Base-by-base conservation (phyloP, 2,113 vertebrate genomes). In the Morone chrysops region DNA sequence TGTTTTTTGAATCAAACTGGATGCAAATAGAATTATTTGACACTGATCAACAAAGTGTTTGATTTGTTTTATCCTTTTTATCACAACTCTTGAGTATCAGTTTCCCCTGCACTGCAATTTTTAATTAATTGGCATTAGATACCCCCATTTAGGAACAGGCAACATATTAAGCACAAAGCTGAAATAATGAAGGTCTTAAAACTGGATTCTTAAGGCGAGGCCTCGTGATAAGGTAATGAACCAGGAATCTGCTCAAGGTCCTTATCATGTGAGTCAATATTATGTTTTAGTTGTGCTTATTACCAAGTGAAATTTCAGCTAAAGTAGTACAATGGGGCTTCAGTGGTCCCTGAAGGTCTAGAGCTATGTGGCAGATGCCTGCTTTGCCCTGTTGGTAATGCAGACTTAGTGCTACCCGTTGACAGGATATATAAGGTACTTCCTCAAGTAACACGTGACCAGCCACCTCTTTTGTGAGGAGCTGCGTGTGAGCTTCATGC, bases 1-100 rank as follows among this genome's bases (percentile, higher is more conserved):
- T 31, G 40, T 48, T 50, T 57, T 60, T 72, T 20, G 9, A 79
- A 63, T 61, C 54, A 50, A 38, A 25, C 62, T 63, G 41, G 40
- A 48, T 63, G 8, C 43, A 25, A 0, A 53, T 9, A 22, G 4
- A 22, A 74, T 70, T 31, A 25, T 38, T 50, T 20, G 43, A 69
- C 4, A 1, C 4, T 43, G 20, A 25, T n/a, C 10, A 51, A 60
- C 38, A 38, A 17, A 12, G 13, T 71, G 45, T 45, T 60, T 3
- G 17, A 71, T 43, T 75, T 3, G 2, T 16, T 63, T 25, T 53
- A 5, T 4, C 13, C 9, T 25, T 60, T 57, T 22, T 31, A 47
- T 65, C 18, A 18, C 1, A 4, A 54, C 2, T 62, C 31, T 25
- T 9, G 4, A 20, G 20, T 10, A 3, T 38, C 16, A 8, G 10